phyloP scores from a whole-genome alignment of 2,888 invertebrate species.

The Leptopilina drosophilae region DNA sequence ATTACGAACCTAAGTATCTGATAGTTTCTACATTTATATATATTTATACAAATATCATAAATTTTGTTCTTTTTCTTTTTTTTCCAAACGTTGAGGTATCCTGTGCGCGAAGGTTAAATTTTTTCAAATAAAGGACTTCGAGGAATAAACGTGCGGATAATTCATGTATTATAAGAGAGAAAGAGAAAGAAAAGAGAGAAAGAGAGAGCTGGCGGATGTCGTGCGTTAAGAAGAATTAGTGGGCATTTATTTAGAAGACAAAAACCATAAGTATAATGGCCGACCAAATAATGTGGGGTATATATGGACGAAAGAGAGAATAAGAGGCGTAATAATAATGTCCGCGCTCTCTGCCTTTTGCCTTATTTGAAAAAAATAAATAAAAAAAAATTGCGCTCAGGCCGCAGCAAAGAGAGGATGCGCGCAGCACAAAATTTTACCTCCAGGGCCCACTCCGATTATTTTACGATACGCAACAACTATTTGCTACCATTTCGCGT shows the following conservation, averaged over 20 bases:
- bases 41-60: no score
- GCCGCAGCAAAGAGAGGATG: no score
- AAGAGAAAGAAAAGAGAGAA: no score
- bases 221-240: slow-evolving; percentile 70
- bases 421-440: slow-evolving; percentile 8
- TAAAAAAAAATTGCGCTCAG: not conserved
- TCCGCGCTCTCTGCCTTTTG: slow-evolving; percentile 17
- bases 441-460: slow-evolving; percentile 8
- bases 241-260: slow-evolving; percentile 68
- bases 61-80: no score
- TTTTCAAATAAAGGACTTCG: slow-evolving; percentile 46
- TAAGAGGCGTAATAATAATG: slow-evolving; percentile 55
- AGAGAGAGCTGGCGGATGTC: slow-evolving; percentile 61
- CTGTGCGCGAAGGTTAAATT: not conserved
- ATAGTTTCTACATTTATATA: no score
- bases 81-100: no score
- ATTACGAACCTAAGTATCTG: no score
- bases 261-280: slow-evolving; percentile 66
- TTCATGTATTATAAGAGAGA: slow-evolving; percentile 52
- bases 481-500: slow-evolving; percentile 26
- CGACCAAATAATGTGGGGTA: slow-evolving; percentile 52
- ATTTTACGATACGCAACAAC: slow-evolving; percentile 20
- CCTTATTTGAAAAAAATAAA: not conserved
- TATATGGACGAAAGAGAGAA: slow-evolving; percentile 36
- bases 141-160: slow-evolving; percentile 54